Conservation (phyloP, 2,797 vertebrate species). For the Premnoplex brunnescens region DNA sequence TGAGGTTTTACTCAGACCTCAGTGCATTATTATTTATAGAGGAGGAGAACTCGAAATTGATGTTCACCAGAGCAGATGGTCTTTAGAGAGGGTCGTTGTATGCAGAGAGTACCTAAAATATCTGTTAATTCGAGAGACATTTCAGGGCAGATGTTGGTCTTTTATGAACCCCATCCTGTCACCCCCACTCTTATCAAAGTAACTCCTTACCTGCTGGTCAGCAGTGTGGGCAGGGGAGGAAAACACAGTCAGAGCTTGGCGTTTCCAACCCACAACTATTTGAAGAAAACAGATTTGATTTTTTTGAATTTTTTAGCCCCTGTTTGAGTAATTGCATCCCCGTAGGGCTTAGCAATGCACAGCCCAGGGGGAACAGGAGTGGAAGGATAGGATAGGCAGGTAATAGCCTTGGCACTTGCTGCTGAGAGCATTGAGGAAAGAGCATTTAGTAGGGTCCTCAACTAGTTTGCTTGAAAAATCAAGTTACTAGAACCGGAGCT, state of each 20-base stretch:
- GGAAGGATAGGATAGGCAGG: background rate
- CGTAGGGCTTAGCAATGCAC: background rate
- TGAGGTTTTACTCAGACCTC: background rate
- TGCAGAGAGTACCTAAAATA: background rate
- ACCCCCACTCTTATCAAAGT: background rate
- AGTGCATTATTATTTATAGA: background rate
- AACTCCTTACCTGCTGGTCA: background rate
- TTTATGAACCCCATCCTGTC: background rate
- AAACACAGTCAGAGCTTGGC: accelerated
- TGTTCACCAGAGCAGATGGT: slow-evolving; percentile 7
- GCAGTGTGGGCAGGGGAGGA: background rate
- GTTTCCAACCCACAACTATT: background rate
- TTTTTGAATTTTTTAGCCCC: background rate
- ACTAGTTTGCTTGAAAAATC: background rate
- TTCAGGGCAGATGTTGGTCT: background rate
- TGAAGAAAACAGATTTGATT: background rate
- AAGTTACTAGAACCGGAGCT: background rate
- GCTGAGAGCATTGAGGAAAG: background rate
- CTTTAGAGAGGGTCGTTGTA: background rate
- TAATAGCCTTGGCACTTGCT: background rate
- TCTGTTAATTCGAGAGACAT: background rate
- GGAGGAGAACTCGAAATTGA: background rate
- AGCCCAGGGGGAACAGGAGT: accelerated
- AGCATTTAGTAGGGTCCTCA: accelerated
- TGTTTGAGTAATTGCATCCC: background rate